Conservation (phyloP, 2,113 vertebrate species). For the Ranitomeya imitator region DNA sequence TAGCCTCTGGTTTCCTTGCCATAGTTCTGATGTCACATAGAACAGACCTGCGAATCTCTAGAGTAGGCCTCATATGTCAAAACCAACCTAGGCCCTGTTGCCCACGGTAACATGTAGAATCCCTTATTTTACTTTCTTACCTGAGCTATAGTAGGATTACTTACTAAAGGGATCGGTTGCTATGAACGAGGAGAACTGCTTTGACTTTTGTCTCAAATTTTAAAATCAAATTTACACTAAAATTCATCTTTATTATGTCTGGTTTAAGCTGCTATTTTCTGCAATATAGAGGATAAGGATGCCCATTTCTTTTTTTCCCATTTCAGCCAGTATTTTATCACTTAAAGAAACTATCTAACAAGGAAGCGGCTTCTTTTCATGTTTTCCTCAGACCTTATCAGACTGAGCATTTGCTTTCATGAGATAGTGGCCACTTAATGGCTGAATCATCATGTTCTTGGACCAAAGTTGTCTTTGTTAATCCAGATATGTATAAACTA, state of each 20-base stretch:
- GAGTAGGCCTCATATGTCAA: not conserved
- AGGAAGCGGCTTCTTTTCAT: slow-evolving; percentile 12
- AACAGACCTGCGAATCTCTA: not conserved
- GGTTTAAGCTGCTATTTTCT: not conserved
- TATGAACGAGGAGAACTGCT: not conserved
- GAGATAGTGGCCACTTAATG: slow-evolving; percentile 18
- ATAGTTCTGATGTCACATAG: not conserved
- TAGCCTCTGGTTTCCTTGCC: not conserved
- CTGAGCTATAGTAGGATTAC: not conserved
- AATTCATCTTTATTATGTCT: not conserved
- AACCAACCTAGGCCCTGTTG: not conserved
- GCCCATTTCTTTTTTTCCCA: not conserved
- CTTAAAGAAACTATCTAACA: not conserved
- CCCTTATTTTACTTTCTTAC: not conserved
- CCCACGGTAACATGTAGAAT: not conserved
- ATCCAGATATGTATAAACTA: not conserved
- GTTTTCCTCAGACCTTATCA: slow-evolving; percentile 26
- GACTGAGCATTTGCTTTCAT: slow-evolving; percentile 1
- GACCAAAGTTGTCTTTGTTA: not conserved
- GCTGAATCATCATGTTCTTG: slow-evolving; percentile 1
- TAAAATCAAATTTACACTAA: not conserved
- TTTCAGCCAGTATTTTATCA: not conserved
- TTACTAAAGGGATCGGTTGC: not conserved
- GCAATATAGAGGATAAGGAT: not conserved
- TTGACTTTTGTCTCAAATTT: not conserved